Conservation (phyloP, 2,888 invertebrate genomes). For the Drosophila testacea region DNA sequence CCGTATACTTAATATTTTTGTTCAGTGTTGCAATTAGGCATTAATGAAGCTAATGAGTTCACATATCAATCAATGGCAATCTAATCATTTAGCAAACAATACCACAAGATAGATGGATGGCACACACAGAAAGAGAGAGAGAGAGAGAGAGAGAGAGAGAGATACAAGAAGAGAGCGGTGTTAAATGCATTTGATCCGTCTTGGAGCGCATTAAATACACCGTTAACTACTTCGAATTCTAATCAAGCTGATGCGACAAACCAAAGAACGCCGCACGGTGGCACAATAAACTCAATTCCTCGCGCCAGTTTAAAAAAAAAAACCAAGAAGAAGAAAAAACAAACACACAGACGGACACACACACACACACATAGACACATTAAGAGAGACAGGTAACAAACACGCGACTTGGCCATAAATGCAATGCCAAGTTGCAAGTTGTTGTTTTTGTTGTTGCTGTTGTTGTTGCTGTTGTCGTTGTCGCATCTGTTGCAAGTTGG, state of each 20-base stretch:
- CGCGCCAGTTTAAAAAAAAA: conserved; percentile 42
- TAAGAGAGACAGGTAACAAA: conserved; percentile 62
- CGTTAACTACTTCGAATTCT: conserved; percentile 79
- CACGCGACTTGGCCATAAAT: conserved; percentile 80
- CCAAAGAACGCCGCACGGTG: conserved; percentile 71
- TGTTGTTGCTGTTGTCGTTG: conserved; percentile 33
- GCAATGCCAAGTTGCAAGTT: conserved; percentile 66
- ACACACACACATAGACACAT: conserved; percentile 31
- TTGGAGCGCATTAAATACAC: conserved; percentile 76
- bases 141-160: conserved; percentile 1
- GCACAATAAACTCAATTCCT: conserved; percentile 78
- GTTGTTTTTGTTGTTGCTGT: neutral
- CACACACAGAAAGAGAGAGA: neutral
- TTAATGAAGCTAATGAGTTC: conserved; percentile 51
- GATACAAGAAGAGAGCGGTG: conserved; percentile 39
- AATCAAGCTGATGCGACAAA: conserved; percentile 78
- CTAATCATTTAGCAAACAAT: conserved; percentile 41
- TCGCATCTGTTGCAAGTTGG: conserved; percentile 53
- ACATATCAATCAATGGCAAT: conserved; percentile 46
- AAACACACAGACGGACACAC: conserved; percentile 16
- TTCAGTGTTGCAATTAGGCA: conserved; percentile 34
- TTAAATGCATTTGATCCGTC: conserved; percentile 77
- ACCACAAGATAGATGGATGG: conserved; percentile 1
- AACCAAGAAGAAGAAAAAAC: conserved; percentile 1
- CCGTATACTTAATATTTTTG: neutral